Conservation (phyloP, 1,140 invertebrate species). For the Camponotus floridanus region DNA sequence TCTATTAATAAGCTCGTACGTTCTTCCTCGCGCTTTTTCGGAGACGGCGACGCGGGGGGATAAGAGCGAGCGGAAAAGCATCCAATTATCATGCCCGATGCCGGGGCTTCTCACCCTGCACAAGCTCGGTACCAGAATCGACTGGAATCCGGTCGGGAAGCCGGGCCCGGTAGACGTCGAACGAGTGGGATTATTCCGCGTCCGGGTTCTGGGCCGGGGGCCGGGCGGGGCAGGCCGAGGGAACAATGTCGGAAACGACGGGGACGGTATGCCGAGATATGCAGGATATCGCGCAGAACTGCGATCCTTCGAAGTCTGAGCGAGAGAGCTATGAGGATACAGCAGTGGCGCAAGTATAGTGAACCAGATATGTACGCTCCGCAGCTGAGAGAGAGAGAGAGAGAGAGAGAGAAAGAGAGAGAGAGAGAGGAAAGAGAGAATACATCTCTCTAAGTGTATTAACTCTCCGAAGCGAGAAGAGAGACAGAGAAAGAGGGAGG, state of each 20-base stretch:
- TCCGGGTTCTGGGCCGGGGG: conserved; percentile 53
- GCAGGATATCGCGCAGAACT: conserved; percentile 81
- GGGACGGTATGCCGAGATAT: conserved; percentile 82
- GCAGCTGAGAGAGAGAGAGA: conserved; percentile 55
- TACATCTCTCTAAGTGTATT: conserved; percentile 78
- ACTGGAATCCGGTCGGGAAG: conserved; percentile 75
- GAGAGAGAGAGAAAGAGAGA: conserved; percentile 20
- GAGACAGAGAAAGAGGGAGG: background rate
- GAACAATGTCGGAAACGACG: conserved; percentile 78
- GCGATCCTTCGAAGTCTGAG: conserved; percentile 74
- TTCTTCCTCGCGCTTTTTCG: conserved; percentile 49
- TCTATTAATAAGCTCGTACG: conserved; percentile 4
- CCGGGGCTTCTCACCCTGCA: conserved; percentile 66
- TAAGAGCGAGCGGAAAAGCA: conserved; percentile 65
- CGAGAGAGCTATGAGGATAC: conserved; percentile 64
- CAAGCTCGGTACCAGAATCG: conserved; percentile 75
- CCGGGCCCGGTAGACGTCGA: conserved; percentile 75
- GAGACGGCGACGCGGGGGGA: background rate
- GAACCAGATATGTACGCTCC: conserved; percentile 79
- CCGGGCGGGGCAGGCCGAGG: conserved; percentile 66
- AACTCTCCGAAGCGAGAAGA: conserved; percentile 66
- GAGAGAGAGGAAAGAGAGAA: conserved; percentile 41
- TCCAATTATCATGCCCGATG: conserved; percentile 70
- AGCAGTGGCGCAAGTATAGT: conserved; percentile 61
- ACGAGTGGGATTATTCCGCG: conserved; percentile 75